A percentile compares a stretch with the other conserved stretches of the same genome.
Evolutionary conservation across 2,113 vertebrate genomes (phyloP).

Genomic region (Daphoenositta chrysoptera): DNA sequence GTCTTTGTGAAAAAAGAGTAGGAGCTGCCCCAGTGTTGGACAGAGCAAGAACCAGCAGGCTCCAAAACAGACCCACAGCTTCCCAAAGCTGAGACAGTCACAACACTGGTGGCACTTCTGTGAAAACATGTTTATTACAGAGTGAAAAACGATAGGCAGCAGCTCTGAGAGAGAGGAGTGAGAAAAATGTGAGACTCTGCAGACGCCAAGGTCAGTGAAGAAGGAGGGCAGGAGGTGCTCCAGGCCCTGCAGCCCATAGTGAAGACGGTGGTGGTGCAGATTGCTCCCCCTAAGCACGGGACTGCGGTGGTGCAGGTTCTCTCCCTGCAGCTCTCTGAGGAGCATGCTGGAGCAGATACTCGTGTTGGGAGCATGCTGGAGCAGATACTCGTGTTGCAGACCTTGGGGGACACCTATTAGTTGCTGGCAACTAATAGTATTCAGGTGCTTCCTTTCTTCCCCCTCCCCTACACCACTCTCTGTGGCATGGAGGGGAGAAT

Average conservation of each 20-base stretch:
- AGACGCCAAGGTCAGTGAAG: too few species aligned
- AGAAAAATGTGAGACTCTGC: neutral
- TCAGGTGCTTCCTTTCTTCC: neutral
- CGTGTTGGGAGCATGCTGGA: fast-evolving
- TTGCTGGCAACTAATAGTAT: too few species aligned
- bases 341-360: neutral
- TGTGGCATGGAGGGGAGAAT: neutral
- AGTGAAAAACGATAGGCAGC: neutral
- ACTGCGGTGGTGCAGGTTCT: too few species aligned
- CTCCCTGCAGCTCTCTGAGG: neutral
- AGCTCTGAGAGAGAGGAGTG: neutral
- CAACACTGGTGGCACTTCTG: neutral
- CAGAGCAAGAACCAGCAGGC: neutral
- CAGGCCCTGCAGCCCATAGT: fast-evolving
- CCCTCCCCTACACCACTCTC: too few species aligned
- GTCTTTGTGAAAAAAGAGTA: neutral
- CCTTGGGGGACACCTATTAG: neutral
- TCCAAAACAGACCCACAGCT: neutral
- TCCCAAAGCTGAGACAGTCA: neutral
- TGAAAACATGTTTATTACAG: neutral
- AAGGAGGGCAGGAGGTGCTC: neutral
- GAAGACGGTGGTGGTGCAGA: neutral
- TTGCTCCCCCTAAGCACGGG: neutral
- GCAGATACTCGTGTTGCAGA: neutral
- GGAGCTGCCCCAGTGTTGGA: neutral